Percentiles rank a stretch among this genome's conserved stretches.
These are phyloP conservation scores for Germaria angustata DNA, from an alignment of 2,888 invertebrate genomes.

Conservation along the genomic window DNA sequence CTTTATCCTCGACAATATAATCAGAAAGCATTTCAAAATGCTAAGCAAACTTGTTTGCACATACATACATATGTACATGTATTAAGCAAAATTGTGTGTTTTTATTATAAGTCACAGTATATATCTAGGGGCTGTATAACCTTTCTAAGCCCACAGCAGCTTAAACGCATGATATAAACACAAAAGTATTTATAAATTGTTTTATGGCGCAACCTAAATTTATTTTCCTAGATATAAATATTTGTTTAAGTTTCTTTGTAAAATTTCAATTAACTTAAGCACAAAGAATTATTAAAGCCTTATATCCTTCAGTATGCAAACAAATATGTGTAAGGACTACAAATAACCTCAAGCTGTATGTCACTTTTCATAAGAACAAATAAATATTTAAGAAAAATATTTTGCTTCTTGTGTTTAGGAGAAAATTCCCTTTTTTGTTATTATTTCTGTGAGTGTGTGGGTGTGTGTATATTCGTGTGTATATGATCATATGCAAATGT, in stretches of 20 bases:
- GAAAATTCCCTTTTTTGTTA: neutral
- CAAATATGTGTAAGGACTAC: constrained; percentile 26
- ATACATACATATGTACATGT: no score
- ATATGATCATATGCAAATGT: neutral
- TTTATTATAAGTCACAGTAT: no score
- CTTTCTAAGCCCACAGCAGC: neutral
- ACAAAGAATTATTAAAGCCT: constrained; percentile 41
- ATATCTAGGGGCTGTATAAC: neutral
- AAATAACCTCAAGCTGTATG: constrained; percentile 44
- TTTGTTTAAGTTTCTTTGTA: constrained; percentile 26
- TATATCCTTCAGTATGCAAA: constrained; percentile 26
- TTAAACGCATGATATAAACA: no score
- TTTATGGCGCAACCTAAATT: constrained; percentile 1
- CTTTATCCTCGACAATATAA: no score
- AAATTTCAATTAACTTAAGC: constrained; percentile 45
- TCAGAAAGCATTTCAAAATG: no score
- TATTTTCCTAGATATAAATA: constrained; percentile 32
- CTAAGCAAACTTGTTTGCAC: no score
- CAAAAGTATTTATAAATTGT: no score
- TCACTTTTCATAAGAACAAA: constrained; percentile 10
- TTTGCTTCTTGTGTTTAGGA: neutral
- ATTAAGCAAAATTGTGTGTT: no score
- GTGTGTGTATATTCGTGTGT: neutral
- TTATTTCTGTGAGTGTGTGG: no score
- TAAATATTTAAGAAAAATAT: neutral